These are phyloP conservation scores for Psilopsiagon aurifrons DNA, from an alignment of 2,113 vertebrate species.

Conservation along the genomic window DNA sequence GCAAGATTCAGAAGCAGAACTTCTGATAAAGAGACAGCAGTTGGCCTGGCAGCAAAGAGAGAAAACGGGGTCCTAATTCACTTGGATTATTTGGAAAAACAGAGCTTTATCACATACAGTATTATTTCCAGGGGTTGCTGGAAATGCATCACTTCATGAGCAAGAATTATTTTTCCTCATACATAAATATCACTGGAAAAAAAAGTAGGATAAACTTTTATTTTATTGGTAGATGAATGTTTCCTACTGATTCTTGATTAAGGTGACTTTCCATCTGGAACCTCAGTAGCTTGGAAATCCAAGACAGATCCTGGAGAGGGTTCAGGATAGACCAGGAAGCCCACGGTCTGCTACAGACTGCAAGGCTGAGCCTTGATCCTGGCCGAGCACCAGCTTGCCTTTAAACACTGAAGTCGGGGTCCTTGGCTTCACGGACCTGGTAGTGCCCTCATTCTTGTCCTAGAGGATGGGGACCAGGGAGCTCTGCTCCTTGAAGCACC, in stretches of 20 bases:
- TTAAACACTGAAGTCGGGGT: background rate
- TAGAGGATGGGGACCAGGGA: background rate
- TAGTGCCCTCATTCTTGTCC: background rate
- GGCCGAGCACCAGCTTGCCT: background rate
- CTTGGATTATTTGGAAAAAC: background rate
- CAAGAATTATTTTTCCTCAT: background rate
- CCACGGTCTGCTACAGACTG: background rate
- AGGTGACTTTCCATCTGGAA: background rate
- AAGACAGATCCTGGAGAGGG: background rate
- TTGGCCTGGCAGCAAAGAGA: background rate
- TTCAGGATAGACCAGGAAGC: background rate
- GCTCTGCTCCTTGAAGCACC: background rate
- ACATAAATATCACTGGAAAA: background rate
- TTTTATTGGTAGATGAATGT: background rate
- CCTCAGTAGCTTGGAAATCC: background rate
- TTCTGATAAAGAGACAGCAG: background rate
- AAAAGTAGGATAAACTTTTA: background rate
- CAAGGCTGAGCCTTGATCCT: background rate
- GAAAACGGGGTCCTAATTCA: background rate
- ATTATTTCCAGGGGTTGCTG: background rate
- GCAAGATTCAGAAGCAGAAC: background rate
- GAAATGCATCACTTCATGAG: rapidly evolving
- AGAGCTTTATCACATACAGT: background rate
- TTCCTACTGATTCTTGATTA: background rate
- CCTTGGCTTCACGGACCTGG: background rate